phyloP scores from a whole-genome alignment of 2,113 vertebrate species.

The Cervus canadensis region DNA sequence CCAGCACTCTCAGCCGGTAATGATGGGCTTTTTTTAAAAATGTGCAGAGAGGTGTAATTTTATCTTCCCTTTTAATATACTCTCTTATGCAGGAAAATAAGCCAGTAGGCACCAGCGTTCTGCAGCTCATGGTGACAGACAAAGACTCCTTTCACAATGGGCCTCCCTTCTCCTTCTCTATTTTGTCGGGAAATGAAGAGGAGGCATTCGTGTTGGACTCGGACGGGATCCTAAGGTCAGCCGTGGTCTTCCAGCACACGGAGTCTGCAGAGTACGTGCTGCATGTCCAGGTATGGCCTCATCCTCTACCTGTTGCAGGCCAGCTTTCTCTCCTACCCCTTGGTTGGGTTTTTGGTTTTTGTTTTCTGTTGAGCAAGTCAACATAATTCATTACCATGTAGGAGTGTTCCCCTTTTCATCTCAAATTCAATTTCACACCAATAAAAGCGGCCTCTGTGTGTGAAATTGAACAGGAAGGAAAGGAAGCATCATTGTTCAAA shows the following conservation, averaged over 20 bases:
- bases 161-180: slow-evolving; percentile 92
- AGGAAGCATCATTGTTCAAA: not conserved
- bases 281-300: slow-evolving; percentile 88
- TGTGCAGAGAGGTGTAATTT: slow-evolving; percentile 60
- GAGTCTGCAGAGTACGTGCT: slow-evolving; percentile 88
- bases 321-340: not conserved
- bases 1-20: not conserved
- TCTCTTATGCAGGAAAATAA: slow-evolving; percentile 92
- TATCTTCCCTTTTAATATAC: slow-evolving; percentile 64
- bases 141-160: slow-evolving; percentile 96
- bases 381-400: slow-evolving; percentile 42
- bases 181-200: slow-evolving; percentile 94
- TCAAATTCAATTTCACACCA: slow-evolving; percentile 70
- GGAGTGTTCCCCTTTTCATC: slow-evolving; percentile 46
- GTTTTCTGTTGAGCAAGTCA: slow-evolving; percentile 3
- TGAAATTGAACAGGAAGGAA: slow-evolving; percentile 73
- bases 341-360: not conserved
- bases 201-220: slow-evolving; percentile 90
- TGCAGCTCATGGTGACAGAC: slow-evolving; percentile 94
- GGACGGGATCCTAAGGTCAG: slow-evolving; percentile 89
- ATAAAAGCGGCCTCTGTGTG: slow-evolving; percentile 36
- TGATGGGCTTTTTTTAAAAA: not conserved
- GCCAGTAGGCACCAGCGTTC: slow-evolving; percentile 92
- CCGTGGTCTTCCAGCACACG: slow-evolving; percentile 89
- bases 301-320: not conserved